A percentile compares a stretch with the other conserved stretches of the same genome.
phyloP scores from a whole-genome alignment of 2,797 vertebrate species.

The Sternarchorhynchus goeldii region DNA sequence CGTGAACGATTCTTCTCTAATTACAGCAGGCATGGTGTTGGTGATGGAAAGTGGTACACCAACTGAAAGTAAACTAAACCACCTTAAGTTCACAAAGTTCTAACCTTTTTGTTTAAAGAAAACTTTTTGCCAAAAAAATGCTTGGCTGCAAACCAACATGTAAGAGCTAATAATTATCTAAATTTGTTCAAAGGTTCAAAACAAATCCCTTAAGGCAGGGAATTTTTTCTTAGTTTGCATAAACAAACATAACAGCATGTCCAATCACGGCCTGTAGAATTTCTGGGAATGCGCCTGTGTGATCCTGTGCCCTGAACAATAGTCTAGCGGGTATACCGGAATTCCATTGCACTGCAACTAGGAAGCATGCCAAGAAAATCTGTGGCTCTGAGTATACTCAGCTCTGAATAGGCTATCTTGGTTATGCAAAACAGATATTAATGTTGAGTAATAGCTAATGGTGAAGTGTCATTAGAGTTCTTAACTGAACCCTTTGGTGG shows the following conservation, averaged over 20 bases:
- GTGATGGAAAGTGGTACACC: neutral
- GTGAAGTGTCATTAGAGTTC: neutral
- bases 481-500: neutral
- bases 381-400: neutral
- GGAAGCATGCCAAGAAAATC: slow-evolving; percentile 32
- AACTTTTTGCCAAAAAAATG: neutral
- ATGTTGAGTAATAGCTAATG: neutral
- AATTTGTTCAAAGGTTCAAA: neutral
- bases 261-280: neutral
- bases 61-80: neutral
- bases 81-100: slow-evolving; percentile 10
- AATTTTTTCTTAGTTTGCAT: neutral
- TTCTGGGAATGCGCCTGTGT: slow-evolving; percentile 17
- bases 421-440: neutral
- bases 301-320: neutral
- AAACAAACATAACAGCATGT: neutral
- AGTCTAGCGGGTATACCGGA: slow-evolving; percentile 12
- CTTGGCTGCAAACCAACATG: neutral
- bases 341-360: slow-evolving; percentile 25
- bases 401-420: no score
- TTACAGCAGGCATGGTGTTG: neutral
- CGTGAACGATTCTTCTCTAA: neutral
- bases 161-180: neutral
- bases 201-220: neutral
- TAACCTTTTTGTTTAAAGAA: neutral